These are phyloP conservation scores for Monodelphis domestica DNA, from an alignment of 2,797 vertebrate genomes.

Conservation along the genomic window DNA sequence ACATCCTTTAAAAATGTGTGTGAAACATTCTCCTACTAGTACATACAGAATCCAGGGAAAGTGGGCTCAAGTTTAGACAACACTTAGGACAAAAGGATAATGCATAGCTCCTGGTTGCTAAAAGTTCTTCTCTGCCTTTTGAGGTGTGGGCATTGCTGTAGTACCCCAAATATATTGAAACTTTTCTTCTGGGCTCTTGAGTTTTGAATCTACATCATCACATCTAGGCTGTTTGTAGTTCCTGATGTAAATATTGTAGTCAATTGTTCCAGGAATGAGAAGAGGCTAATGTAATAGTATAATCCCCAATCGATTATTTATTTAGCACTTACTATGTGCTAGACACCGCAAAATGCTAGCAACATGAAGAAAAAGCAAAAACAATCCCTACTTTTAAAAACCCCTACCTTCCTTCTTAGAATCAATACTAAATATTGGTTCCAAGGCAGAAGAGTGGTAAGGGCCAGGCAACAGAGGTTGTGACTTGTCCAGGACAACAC, in stretches of 20 bases:
- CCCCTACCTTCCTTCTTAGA: no score
- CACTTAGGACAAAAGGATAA: not conserved
- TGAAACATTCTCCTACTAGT: not conserved
- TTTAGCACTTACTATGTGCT: not conserved
- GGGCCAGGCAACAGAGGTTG: no score
- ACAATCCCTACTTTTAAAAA: not conserved
- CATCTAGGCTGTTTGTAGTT: not conserved
- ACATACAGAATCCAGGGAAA: not conserved
- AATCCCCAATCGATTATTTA: not conserved
- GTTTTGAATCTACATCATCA: not conserved
- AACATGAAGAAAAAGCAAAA: not conserved
- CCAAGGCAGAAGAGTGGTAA: no score
- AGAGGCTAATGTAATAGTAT: not conserved
- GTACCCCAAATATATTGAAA: not conserved
- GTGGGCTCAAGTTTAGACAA: not conserved
- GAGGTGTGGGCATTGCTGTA: not conserved
- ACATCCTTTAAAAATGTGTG: not conserved
- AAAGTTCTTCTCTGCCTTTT: not conserved
- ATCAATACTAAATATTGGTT: no score
- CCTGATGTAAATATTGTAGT: not conserved
- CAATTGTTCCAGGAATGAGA: not conserved
- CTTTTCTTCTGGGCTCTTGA: not conserved
- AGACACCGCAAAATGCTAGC: not conserved
- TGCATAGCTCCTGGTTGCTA: not conserved
- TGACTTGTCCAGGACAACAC: no score